These are phyloP conservation scores for Silurus meridionalis DNA, from an alignment of 2,113 vertebrate species.

Conservation along the genomic window DNA sequence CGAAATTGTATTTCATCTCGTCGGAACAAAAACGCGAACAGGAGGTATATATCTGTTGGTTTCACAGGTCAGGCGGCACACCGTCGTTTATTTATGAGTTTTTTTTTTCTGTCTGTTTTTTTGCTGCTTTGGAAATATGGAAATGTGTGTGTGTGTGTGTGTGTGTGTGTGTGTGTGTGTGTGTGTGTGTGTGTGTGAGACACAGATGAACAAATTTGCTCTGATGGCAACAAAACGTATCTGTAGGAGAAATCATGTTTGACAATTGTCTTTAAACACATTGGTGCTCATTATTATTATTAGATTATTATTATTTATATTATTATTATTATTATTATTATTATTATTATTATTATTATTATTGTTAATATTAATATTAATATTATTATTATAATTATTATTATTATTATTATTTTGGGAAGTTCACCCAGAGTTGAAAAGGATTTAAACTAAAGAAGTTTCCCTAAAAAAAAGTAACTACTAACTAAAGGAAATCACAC, in stretches of 20 bases:
- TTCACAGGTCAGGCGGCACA: conserved; percentile 81
- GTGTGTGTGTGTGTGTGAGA: conserved; percentile 69
- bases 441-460: neutral
- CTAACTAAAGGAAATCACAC: no score
- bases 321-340: neutral
- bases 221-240: neutral
- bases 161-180: conserved; percentile 70
- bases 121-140: conserved; percentile 86
- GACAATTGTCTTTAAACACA: neutral
- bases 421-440: neutral
- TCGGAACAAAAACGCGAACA: conserved; percentile 89
- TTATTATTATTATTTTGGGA: neutral
- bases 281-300: neutral
- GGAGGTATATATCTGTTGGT: conserved; percentile 88
- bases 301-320: neutral
- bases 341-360: no score
- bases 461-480: neutral
- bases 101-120: conserved; percentile 70
- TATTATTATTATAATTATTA: no score
- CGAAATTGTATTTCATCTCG: conserved; percentile 91
- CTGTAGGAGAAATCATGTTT: neutral
- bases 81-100: conserved; percentile 98
- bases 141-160: conserved; percentile 79
- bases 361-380: no score
- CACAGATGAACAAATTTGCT: neutral